Evolutionary conservation across 2,113 vertebrate species (phyloP).

Genomic region (Podiceps cristatus): DNA sequence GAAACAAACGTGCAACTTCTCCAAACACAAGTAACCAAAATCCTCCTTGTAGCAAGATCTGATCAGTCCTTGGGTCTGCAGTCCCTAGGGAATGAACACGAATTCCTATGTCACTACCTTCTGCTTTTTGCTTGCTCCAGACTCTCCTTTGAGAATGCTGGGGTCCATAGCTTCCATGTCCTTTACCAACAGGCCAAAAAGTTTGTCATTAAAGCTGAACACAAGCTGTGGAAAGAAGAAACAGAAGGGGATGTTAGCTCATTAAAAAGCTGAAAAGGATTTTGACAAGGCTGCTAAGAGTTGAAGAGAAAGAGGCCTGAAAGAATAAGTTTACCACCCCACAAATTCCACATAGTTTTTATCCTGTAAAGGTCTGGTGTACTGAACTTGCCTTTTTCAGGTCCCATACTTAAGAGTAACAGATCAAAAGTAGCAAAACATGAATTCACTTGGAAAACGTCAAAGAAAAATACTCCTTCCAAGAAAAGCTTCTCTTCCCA

Average conservation of each 20-base stretch:
- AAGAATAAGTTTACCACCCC: not conserved
- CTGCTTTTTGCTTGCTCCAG: conserved; percentile 80
- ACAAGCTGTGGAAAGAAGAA: conserved; percentile 81
- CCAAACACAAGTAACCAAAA: not conserved
- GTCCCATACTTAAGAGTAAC: not conserved
- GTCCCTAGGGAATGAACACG: accelerated
- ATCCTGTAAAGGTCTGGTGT: not conserved
- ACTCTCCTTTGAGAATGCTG: conserved; percentile 89
- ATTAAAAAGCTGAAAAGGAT: not conserved
- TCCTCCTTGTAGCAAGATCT: not conserved
- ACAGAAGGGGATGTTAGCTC: not conserved
- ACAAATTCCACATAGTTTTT: not conserved
- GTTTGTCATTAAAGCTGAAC: conserved; percentile 91
- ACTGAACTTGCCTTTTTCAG: not conserved
- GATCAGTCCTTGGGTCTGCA: not conserved
- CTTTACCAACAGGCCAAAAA: conserved; percentile 89
- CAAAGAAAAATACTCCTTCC: not conserved
- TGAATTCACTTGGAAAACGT: not conserved
- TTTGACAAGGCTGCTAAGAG: not conserved
- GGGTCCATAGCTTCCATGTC: conserved; percentile 96
- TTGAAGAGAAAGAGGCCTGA: not conserved
- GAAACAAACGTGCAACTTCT: not conserved
- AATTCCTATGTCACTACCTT: conserved; percentile 80
- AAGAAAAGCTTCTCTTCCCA: not conserved
- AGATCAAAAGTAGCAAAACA: not conserved